These are phyloP conservation scores for Muscicapa adusta DNA, from an alignment of 2,113 vertebrate species.

Conservation along the genomic window DNA sequence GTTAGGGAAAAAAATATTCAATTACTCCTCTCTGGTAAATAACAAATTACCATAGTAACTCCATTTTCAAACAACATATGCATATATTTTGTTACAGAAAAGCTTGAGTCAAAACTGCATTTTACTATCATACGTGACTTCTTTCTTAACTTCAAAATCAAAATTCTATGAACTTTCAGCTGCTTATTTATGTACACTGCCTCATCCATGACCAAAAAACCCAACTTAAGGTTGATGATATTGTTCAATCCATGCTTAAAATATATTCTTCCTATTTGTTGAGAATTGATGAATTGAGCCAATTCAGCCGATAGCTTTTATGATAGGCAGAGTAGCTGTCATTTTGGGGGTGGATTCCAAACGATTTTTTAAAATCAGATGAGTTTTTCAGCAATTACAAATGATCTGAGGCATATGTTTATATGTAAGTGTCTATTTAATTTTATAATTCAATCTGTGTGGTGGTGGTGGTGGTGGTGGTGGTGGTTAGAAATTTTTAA, in stretches of 20 bases:
- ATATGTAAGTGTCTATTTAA: not conserved
- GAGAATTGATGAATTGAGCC: not conserved
- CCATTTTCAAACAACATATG: conserved; percentile 38
- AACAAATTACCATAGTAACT: conserved; percentile 68
- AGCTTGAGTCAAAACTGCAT: not conserved
- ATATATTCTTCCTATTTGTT: not conserved
- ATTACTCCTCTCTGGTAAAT: conserved; percentile 58
- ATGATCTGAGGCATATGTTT: not conserved
- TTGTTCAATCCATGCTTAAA: not conserved
- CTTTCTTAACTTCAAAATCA: not conserved
- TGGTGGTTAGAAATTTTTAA: not conserved
- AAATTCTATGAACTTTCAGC: not conserved
- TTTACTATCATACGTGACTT: not conserved
- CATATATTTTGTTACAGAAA: conserved; percentile 14
- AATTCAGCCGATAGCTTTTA: not conserved
- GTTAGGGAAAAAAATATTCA: conserved; percentile 29
- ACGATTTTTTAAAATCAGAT: not conserved
- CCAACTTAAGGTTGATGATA: not conserved
- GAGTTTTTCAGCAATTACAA: not conserved
- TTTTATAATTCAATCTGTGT: not conserved
- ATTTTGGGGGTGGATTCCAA: not conserved
- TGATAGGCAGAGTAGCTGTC: not conserved
- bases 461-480: not conserved
- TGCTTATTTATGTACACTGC: not conserved
- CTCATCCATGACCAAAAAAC: not conserved